These are phyloP conservation scores for Stictonetta naevosa DNA, from an alignment of 2,113 vertebrate genomes.

Conservation along the genomic window DNA sequence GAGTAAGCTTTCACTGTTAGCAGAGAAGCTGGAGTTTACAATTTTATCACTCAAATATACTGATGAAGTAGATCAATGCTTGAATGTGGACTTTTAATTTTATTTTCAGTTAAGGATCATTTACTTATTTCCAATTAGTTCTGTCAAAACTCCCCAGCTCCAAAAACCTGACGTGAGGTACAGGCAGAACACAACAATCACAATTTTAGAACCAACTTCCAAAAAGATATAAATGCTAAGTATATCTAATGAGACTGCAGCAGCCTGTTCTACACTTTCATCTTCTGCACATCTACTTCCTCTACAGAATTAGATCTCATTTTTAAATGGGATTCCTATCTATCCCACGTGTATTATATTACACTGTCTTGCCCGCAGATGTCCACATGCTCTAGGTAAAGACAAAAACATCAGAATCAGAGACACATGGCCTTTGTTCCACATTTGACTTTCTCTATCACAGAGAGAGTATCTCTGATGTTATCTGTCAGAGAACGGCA, in stretches of 20 bases:
- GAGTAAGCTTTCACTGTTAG: neutral
- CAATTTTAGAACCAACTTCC: neutral
- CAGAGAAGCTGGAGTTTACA: neutral
- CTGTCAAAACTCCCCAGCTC: neutral
- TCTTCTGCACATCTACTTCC: neutral
- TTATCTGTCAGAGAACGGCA: neutral
- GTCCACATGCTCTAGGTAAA: neutral
- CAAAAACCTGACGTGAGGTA: neutral
- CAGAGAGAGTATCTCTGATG: neutral
- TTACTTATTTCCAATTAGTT: neutral
- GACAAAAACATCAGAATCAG: neutral
- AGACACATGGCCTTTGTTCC: neutral
- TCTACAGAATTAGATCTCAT: neutral
- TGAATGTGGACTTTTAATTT: neutral
- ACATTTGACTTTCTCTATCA: neutral
- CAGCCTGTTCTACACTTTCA: neutral
- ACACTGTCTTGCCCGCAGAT: neutral
- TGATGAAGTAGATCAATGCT: neutral
- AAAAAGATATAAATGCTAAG: neutral
- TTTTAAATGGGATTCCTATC: conserved; percentile 19
- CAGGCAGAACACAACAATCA: neutral
- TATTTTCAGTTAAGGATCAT: neutral
- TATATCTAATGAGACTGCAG: neutral
- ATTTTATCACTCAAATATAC: neutral
- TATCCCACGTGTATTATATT: neutral